phyloP scores from a whole-genome alignment of 2,797 vertebrate genomes.

The Luscinia luscinia region DNA sequence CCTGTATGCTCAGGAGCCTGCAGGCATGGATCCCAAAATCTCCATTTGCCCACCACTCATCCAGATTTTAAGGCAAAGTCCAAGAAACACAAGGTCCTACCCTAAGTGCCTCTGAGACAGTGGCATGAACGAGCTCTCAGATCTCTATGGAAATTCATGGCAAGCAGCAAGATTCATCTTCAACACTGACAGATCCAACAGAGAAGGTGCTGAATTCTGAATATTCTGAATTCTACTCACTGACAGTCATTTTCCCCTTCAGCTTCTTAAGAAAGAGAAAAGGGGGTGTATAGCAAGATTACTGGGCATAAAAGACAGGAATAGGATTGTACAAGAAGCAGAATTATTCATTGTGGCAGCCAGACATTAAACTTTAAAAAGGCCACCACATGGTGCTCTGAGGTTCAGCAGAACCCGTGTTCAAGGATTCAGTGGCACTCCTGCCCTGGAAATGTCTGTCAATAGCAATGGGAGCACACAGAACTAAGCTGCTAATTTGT shows the following conservation, averaged over 20 bases:
- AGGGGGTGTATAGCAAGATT: background rate
- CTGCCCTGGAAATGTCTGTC: background rate
- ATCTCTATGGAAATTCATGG: background rate
- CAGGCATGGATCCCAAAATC: background rate
- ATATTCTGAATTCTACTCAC: background rate
- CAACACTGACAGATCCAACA: background rate
- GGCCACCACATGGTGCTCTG: background rate
- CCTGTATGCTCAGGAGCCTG: background rate
- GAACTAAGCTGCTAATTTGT: background rate
- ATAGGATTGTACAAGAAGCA: background rate
- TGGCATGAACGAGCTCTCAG: accelerated
- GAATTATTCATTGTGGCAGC: background rate
- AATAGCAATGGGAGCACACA: background rate
- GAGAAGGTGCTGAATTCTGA: background rate
- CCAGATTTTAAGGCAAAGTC: background rate
- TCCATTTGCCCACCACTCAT: background rate
- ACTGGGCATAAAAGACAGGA: background rate
- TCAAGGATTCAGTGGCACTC: background rate
- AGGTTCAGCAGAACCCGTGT: background rate
- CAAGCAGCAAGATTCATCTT: background rate
- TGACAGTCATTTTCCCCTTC: background rate
- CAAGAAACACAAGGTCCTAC: background rate
- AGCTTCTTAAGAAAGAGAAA: background rate
- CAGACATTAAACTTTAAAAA: background rate
- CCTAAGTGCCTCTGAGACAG: background rate